phyloP scores from a whole-genome alignment of 2,888 invertebrate species.

The Dichetophora obliterata region DNA sequence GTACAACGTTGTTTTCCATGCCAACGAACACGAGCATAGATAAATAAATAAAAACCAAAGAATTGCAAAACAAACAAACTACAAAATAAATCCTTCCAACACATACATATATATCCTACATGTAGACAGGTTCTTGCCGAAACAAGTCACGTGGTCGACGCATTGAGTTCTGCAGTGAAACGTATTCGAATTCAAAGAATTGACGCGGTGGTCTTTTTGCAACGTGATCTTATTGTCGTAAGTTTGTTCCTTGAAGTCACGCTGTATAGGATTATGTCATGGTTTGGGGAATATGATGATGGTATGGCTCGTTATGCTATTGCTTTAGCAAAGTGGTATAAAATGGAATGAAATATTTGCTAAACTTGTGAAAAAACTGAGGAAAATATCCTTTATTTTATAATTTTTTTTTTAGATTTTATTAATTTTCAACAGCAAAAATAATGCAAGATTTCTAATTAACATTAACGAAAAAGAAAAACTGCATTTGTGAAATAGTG shows the following conservation, averaged over 20 bases:
- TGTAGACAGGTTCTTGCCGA: neutral
- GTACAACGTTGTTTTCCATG: neutral
- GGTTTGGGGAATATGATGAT: neutral
- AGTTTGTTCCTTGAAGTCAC: constrained; percentile 19
- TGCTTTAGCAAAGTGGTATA: neutral
- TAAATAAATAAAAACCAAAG: neutral
- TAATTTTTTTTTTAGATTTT: too few species aligned
- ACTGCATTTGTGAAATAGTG: too few species aligned
- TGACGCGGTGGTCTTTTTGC: neutral
- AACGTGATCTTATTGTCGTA: neutral
- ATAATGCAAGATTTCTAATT: too few species aligned
- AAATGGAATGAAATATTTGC: too few species aligned
- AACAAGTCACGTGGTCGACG: constrained; percentile 15
- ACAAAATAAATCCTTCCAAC: neutral
- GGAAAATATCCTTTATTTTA: too few species aligned
- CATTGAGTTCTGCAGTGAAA: neutral
- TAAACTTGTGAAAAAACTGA: too few species aligned
- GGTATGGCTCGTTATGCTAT: neutral
- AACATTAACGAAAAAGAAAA: too few species aligned
- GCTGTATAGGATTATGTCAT: constrained; percentile 4
- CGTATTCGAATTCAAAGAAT: neutral
- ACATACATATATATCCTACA: neutral
- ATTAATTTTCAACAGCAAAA: too few species aligned
- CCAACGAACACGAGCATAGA: neutral
- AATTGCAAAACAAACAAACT: neutral